Base-by-base conservation (phyloP, 2,113 vertebrate species). In the Emydura subglobosa region DNA sequence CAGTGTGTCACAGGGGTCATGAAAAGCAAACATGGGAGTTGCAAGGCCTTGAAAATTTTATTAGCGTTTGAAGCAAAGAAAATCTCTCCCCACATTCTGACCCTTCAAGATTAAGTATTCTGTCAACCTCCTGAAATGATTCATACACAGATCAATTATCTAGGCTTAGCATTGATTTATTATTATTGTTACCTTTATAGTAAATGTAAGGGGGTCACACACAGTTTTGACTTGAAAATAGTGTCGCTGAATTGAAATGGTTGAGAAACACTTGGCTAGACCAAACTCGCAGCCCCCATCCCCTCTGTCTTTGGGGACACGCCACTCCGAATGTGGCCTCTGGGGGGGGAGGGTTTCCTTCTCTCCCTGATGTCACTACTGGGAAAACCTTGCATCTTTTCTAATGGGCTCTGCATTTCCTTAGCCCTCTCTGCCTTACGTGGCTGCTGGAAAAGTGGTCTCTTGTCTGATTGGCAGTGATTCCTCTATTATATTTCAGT, bases 401-500 rank as follows among this genome's bases (percentile, higher is more conserved):
- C 92, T 29, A 44, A 85, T 16, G 10, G 72, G 16, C 4, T 91
- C 51, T 59, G 79, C 22, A 24, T 86, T 68, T 72, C 88, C 84
- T 83, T 90, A 89, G 42, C 12, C 74, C 49, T 86, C 83, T 55
- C 94, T 87, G 72, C 72, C 72, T 95, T 85, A 74, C 47, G 81
- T 83, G 89, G 78, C 91, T 90, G 83, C 72, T 81, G 87, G 55
- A 80, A 96, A 96, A 96, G 91, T 54, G 93, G 94, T 91, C 85
- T 94, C 86, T 1, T 34, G 84, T 87, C 74, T 92, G 81, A 72
- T 24, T 88, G 83, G 90, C 93, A 89, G 9, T 31, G 81, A 78
- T 96, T 92, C 81, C 95, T 85, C 31, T 78, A 55, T 94, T 94
- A 79, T 89, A 88, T 92, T 92, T 97, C 92, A 88, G 83, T 54